Evolutionary conservation across 2,888 invertebrate genomes (phyloP), one percentile per base, ranked within the genome.

Genomic region (Troides aeacus): DNA sequence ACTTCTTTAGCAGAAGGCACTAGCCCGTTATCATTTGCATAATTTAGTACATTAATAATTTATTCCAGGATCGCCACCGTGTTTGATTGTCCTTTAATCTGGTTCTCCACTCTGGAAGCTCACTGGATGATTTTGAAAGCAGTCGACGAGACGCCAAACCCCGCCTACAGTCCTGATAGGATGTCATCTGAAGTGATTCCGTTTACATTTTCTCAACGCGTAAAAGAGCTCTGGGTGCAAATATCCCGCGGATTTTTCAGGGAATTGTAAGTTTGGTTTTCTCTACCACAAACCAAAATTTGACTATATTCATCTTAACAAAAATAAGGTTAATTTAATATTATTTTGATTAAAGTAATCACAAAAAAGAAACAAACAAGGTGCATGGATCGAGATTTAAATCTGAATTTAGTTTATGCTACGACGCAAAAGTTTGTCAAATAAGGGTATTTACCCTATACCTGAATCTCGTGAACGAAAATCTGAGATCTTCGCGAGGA

Each of bases 141-240:
- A 17, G 74, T 84, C 6, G 82, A 82, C 62, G 78, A 80, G 18
- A 21, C 61, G 2, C 66, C 76, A 0, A 80, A 79, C 69, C 81
- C 83, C 1, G 76, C 82, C 0, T 83, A 80, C 61, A 74, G 59
- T 63, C 59, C 70, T 0, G 81, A 83, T 46, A 64, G 73, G 0
- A 61, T 75, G n/a, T 78, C 81, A 0, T 10, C 66, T 0, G 75
- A 75, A n/a, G 3, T 76, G 0, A 75, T 81, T 4, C 89, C 89
- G 0, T 79, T 85, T 15, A 76, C 75, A 0, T 88, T 90, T 53
- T n/a, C 7, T 5, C 78, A 85, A 68, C 77, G 90, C 3, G 74
- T 81, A 0, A 23, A 60, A 10, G 80, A 84, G 66, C 73, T 89
- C 7, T 78, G 58, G 56, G 3, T 59, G 1, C 71, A 70, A 63